Base-by-base conservation (phyloP, 2,113 vertebrate species). In the Pachycephala philippinensis region DNA sequence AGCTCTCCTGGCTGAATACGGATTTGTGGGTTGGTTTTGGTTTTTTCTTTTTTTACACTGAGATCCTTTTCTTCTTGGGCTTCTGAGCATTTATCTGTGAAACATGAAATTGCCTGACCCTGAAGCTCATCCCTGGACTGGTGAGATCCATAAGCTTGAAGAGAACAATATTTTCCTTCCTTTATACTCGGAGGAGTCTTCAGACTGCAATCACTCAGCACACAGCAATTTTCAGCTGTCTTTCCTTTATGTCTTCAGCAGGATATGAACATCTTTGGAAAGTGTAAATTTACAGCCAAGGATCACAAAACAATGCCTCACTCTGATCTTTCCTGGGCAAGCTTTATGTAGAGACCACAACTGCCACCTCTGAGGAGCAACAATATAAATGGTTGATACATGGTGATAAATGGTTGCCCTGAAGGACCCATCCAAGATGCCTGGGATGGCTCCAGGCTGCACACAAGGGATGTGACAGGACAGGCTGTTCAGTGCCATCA, bases 101-200 rank as follows among this genome's bases (percentile, higher is more conserved):
- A 90, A 93, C 23, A n/a, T 47, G 70, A 86, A 94, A 87, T 79
- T 68, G 52, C 33, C 54, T 93, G 77, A 82, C 59, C 68, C 37
- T 17, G 22, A 49, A 90, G 60, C 31, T 94, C 45, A 66, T 76
- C 52, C 35, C 39, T 70, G 35, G 17, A 8, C 30, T 94, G 54
- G 45, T 57, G 87, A 93, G 70, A 77, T 93, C 75, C 63, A 26
- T 80, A 85, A 76, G n/a, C 75, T 81, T 77, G 39, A 75, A 70
- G 50, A 47, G 66, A 93, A n/a, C 66, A 93, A 39, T 70, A 66
- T 94, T 95, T 93, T 91, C 52, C 70, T 79, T 93, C 66, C 11
- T 86, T 85, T 90, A 57, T 87, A 77, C 56, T n/a, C 3, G 0
- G 49, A 84, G 23, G 64, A 93, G 42, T 61, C 56, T 88, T 82